Evolutionary conservation across 1,140 invertebrate species (phyloP).

Genomic region (Tribolium madens): DNA sequence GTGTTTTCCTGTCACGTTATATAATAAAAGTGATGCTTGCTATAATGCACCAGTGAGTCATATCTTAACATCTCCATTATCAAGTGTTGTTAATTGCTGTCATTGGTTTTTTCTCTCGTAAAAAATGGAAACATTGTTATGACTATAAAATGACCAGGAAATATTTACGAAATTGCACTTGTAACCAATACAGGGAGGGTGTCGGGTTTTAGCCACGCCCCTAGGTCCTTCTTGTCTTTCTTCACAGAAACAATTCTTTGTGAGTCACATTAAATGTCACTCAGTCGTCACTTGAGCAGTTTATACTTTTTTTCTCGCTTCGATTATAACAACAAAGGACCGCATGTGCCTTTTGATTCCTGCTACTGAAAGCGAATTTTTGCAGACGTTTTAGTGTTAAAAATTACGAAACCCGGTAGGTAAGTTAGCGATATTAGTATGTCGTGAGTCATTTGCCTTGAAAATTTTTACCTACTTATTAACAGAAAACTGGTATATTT

Average conservation of each 20-base stretch:
- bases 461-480: slow-evolving; percentile 23
- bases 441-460: slow-evolving; percentile 28
- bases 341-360: neutral
- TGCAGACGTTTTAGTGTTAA: neutral
- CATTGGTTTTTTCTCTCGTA: neutral
- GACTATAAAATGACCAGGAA: neutral
- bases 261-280: neutral
- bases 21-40: neutral
- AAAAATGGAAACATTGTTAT: neutral
- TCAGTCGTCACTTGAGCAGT: neutral
- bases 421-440: slow-evolving; percentile 4
- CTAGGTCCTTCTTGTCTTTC: neutral
- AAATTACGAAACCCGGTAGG: slow-evolving; percentile 36
- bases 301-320: no score
- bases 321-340: neutral
- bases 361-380: neutral
- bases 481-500: slow-evolving; percentile 30
- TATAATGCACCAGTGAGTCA: neutral
- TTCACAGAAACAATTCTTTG: neutral
- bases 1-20: neutral
- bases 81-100: neutral
- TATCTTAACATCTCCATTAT: neutral
- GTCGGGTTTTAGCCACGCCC: neutral
- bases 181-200: neutral
- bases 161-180: neutral